phyloP scores from a whole-genome alignment of 2,888 invertebrate species.

The Cheiracanthium punctorium region DNA sequence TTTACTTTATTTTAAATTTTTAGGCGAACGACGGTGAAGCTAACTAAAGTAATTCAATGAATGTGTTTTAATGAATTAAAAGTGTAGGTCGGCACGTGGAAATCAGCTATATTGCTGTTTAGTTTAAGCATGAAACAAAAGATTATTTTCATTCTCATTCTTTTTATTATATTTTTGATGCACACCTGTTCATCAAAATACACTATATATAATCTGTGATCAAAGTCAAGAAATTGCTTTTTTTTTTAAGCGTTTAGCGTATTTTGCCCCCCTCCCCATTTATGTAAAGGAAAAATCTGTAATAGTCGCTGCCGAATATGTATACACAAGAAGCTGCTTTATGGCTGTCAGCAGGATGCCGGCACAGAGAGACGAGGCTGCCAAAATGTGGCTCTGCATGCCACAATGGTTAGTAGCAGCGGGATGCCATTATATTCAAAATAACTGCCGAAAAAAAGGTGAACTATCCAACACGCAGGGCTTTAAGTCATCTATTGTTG shows the following conservation, averaged over 20 bases:
- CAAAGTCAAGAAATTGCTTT: neutral
- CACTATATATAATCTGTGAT: neutral
- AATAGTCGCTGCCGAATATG: neutral
- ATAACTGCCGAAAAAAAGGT: neutral
- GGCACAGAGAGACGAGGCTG: neutral
- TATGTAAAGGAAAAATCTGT: neutral
- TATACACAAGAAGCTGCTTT: conserved; percentile 11
- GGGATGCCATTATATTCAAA: neutral
- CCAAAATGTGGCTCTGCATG: neutral
- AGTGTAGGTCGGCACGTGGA: too few species aligned
- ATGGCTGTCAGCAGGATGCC: neutral
- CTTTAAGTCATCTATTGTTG: neutral
- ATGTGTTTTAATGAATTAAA: too few species aligned
- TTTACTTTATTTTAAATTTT: too few species aligned
- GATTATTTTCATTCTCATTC: too few species aligned
- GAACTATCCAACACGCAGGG: neutral
- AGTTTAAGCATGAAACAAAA: too few species aligned
- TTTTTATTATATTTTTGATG: too few species aligned
- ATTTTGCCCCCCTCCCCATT: too few species aligned
- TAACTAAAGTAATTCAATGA: too few species aligned
- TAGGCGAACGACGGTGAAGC: too few species aligned
- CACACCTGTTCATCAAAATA: too few species aligned
- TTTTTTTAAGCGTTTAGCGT: neutral
- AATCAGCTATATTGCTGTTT: too few species aligned
- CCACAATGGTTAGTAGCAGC: neutral